These are phyloP conservation scores for Athalia circularis DNA, from an alignment of 2,888 invertebrate genomes.

Conservation along the genomic window DNA sequence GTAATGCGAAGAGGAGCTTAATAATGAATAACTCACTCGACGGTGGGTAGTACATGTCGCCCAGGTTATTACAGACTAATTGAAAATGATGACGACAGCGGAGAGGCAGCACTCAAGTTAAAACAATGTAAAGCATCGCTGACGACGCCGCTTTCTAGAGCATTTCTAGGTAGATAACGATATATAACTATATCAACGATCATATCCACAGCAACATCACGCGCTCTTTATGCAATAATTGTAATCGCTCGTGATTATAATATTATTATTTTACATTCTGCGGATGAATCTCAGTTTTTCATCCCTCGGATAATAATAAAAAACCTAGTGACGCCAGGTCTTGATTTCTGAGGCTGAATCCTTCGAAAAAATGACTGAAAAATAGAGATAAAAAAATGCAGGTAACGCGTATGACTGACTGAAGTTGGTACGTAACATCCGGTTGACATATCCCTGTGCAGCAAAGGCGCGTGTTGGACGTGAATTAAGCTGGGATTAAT, in stretches of 20 bases:
- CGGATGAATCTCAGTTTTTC: too few relatives aligned
- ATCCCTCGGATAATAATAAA: too few relatives aligned
- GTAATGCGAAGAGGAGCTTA: constrained; percentile 64
- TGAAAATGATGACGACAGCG: constrained; percentile 69
- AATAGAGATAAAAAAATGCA: too few relatives aligned
- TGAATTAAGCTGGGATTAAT: constrained; percentile 40
- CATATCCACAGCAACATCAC: too few relatives aligned
- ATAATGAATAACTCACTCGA: constrained; percentile 67
- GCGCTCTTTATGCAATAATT: too few relatives aligned
- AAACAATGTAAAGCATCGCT: constrained; percentile 64
- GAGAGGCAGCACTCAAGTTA: constrained; percentile 61
- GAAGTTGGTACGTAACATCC: neutral
- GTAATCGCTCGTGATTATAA: too few relatives aligned
- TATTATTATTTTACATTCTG: too few relatives aligned
- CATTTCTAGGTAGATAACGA: neutral
- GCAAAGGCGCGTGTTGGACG: constrained; percentile 46
- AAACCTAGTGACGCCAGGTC: too few relatives aligned
- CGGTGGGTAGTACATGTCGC: constrained; percentile 56
- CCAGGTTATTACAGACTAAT: constrained; percentile 68
- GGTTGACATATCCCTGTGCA: constrained; percentile 9
- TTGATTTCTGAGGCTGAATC: too few relatives aligned
- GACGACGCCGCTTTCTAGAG: constrained; percentile 51
- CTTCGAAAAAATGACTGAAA: too few relatives aligned
- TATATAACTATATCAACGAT: too few relatives aligned
- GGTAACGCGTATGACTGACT: too few relatives aligned